Evolutionary conservation across 2,888 invertebrate species (phyloP).

Genomic region (Latrodectus hesperus): DNA sequence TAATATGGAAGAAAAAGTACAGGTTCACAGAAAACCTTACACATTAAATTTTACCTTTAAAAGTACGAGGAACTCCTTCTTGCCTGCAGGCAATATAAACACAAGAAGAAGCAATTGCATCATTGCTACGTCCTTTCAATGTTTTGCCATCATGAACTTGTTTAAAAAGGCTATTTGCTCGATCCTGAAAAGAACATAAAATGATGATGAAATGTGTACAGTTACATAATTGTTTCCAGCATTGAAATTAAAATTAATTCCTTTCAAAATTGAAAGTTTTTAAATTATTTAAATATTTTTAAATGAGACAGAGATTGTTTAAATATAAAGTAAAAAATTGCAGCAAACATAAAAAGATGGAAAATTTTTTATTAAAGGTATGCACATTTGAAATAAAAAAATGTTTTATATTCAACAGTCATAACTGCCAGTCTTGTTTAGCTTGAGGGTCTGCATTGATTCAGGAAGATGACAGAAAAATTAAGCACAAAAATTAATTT

Average conservation of each 20-base stretch:
- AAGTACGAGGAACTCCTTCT: slow-evolving; percentile 98
- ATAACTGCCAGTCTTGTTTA: no score
- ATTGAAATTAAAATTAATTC: not conserved
- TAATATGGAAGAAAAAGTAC: not conserved
- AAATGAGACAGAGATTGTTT: not conserved
- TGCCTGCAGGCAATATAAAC: slow-evolving; percentile 99
- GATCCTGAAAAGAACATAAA: slow-evolving; percentile 79
- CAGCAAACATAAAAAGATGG: no score
- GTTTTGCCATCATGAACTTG: slow-evolving; percentile 98
- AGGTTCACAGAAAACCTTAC: not conserved
- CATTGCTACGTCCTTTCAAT: slow-evolving; percentile 95
- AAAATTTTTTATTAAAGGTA: no score
- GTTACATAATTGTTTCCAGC: not conserved
- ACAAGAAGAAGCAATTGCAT: slow-evolving; percentile 98
- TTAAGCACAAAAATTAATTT: no score
- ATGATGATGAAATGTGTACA: not conserved
- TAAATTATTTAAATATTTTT: not conserved
- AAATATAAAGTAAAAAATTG: no score
- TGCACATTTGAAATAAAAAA: no score
- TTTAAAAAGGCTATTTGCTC: slow-evolving; percentile 97
- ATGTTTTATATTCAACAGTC: no score
- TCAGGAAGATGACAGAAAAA: no score
- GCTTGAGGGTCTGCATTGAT: no score
- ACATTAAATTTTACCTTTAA: slow-evolving; percentile 75
- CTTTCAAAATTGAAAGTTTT: no score